Evolutionary conservation across 2,113 vertebrate genomes (phyloP).

Genomic region (Bujurquina vittata): DNA sequence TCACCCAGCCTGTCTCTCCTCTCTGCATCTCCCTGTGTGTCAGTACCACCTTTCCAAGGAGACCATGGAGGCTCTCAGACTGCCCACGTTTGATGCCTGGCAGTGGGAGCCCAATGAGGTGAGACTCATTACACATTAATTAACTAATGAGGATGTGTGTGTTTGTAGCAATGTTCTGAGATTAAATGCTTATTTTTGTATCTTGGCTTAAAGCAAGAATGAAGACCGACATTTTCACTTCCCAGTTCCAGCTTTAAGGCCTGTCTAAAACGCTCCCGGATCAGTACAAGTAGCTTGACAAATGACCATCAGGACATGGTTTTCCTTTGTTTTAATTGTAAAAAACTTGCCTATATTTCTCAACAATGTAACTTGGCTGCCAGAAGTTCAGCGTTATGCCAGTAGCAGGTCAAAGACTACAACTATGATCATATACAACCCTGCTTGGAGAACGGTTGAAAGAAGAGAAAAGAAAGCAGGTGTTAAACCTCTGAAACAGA

Average conservation of each 20-base stretch:
- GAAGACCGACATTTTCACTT: neutral
- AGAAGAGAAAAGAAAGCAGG: no score
- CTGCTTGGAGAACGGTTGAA: no score
- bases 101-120: slow-evolving; percentile 97
- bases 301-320: neutral
- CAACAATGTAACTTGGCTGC: neutral
- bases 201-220: neutral
- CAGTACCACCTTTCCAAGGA: slow-evolving; percentile 91
- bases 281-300: neutral
- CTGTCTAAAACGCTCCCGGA: neutral
- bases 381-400: neutral
- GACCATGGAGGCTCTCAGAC: slow-evolving; percentile 89
- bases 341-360: neutral
- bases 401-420: no score
- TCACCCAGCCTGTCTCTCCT: slow-evolving; percentile 8
- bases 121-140: slow-evolving; percentile 43
- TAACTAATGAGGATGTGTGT: neutral
- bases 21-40: neutral
- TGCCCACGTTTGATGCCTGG: slow-evolving; percentile 94
- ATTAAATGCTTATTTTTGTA: neutral
- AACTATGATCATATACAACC: no score
- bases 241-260: neutral
- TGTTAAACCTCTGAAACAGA: no score
- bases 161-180: neutral
- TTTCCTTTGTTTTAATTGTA: neutral